Evolutionary conservation across 1,140 invertebrate species (phyloP).

Genomic region (Mycetomoellerius zeteki): DNA sequence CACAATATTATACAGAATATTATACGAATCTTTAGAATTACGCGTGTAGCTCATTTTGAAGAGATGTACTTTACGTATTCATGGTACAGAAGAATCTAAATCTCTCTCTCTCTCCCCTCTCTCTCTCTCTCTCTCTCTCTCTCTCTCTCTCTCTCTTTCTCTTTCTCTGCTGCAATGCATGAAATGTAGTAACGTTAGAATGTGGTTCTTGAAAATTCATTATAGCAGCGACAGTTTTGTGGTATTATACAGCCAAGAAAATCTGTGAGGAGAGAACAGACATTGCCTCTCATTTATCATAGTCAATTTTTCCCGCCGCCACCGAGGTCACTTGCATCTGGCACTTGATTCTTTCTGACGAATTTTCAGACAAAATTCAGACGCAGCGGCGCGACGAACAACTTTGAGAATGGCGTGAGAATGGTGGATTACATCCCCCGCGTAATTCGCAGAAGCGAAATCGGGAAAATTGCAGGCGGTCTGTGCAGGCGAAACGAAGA

Average conservation of each 20-base stretch:
- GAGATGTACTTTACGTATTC: not conserved
- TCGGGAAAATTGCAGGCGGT: slow-evolving; percentile 13
- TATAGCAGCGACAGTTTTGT: not conserved
- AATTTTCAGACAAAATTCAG: slow-evolving; percentile 27
- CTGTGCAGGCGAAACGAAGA: slow-evolving; percentile 19
- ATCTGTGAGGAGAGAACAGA: not conserved
- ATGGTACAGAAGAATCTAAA: not conserved
- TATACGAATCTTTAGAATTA: not conserved
- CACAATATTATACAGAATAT: not conserved
- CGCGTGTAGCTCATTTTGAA: not conserved
- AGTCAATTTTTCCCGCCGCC: slow-evolving; percentile 10
- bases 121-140: not conserved
- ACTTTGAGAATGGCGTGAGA: slow-evolving; percentile 47
- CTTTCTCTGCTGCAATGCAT: not conserved
- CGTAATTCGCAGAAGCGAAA: slow-evolving; percentile 57
- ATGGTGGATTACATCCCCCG: slow-evolving; percentile 41
- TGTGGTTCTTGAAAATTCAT: not conserved
- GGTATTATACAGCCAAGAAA: slow-evolving; percentile 19
- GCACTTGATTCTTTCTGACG: slow-evolving; percentile 42
- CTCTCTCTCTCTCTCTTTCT: not conserved
- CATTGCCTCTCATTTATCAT: slow-evolving; percentile 29
- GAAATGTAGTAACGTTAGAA: not conserved
- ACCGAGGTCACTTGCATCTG: slow-evolving; percentile 31
- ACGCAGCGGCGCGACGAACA: slow-evolving; percentile 18
- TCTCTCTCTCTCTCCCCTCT: not conserved